phyloP scores from a whole-genome alignment of 2,113 vertebrate genomes.

The Orientallactaga bullata region DNA sequence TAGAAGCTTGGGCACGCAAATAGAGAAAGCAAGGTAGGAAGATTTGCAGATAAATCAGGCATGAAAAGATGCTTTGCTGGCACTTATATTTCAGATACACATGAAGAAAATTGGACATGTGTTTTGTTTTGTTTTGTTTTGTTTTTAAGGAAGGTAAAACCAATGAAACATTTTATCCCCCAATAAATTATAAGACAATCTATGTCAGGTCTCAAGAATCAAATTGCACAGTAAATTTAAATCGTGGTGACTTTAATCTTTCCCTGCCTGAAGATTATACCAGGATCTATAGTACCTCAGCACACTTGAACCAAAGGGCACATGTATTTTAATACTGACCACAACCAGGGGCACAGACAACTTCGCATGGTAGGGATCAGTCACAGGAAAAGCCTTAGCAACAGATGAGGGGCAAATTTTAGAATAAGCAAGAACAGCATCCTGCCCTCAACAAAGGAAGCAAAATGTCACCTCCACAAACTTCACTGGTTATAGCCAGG shows the following conservation, averaged over 20 bases:
- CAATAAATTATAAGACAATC: constrained; percentile 35
- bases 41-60: not conserved
- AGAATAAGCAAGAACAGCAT: not conserved
- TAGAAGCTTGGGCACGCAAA: not conserved
- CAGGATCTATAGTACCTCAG: constrained; percentile 72
- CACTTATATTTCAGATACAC: not conserved
- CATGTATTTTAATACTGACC: constrained; percentile 69
- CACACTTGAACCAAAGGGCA: constrained; percentile 72
- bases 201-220: constrained; percentile 70
- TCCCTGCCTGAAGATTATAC: constrained; percentile 62
- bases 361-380: not conserved
- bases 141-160: not conserved
- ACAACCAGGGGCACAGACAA: not conserved
- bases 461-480: too few relatives aligned
- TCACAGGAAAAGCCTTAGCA: not conserved
- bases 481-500: too few relatives aligned
- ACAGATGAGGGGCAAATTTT: not conserved
- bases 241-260: constrained; percentile 75
- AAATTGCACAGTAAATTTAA: constrained; percentile 72
- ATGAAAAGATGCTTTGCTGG: not conserved
- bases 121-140: too few relatives aligned
- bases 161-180: not conserved
- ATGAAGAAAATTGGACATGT: not conserved
- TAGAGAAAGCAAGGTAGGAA: not conserved
- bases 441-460: not conserved